A percentile compares a stretch with the other conserved stretches of the same genome.
Conservation (phyloP, 2,113 vertebrate species). For the Varanus komodoensis region DNA sequence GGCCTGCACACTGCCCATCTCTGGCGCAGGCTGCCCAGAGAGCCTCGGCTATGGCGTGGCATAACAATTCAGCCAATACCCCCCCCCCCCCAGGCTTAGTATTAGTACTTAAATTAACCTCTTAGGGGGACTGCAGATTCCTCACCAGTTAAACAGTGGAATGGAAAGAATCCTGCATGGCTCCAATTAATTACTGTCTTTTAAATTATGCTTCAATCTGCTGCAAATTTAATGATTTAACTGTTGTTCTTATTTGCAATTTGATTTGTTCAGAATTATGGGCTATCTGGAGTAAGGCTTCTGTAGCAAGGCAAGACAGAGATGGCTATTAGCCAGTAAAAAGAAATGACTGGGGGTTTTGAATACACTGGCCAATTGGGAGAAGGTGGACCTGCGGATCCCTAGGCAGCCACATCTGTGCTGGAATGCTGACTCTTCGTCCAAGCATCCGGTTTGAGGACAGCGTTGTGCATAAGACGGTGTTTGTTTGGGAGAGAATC, state of each 20-base stretch:
- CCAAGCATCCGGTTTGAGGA: neutral
- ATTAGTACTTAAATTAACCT: too few species aligned
- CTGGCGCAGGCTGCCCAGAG: too few species aligned
- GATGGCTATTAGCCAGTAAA: neutral
- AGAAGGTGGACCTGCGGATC: too few species aligned
- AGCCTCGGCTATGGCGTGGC: too few species aligned
- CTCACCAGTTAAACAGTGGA: neutral
- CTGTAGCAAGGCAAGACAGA: neutral
- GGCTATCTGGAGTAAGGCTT: neutral
- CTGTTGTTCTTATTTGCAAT: neutral
- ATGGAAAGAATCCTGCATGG: too few species aligned
- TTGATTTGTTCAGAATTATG: neutral
- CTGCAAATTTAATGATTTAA: neutral
- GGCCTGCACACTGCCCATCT: too few species aligned
- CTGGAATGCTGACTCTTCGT: neutral
- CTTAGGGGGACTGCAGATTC: neutral
- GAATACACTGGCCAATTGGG: too few species aligned
- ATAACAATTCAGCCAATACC: too few species aligned
- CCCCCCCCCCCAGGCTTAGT: too few species aligned
- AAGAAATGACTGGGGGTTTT: neutral
- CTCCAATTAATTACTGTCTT: too few species aligned
- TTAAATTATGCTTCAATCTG: neutral
- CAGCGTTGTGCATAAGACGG: neutral
- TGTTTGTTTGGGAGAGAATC: neutral
- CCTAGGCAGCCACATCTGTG: neutral